These are phyloP conservation scores for Struthidea cinerea DNA, from an alignment of 2,113 vertebrate species.

Conservation along the genomic window DNA sequence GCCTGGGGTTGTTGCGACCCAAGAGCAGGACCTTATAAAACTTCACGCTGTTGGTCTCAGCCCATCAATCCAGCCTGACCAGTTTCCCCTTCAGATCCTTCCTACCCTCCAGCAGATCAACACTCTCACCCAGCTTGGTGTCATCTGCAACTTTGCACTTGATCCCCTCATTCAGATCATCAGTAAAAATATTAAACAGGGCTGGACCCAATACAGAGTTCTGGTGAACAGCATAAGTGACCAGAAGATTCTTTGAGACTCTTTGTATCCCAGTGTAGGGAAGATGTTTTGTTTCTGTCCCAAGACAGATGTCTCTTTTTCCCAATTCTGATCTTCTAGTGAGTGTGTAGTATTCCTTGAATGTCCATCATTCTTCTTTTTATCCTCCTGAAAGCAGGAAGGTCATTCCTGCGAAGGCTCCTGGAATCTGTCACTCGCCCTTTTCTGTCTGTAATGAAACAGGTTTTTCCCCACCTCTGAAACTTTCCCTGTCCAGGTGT, in stretches of 20 bases:
- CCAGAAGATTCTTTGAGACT: not conserved
- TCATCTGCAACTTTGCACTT: not conserved
- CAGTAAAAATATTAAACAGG: not conserved
- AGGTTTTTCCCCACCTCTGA: not conserved
- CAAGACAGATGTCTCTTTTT: not conserved
- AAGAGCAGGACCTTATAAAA: not conserved
- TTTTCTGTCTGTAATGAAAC: not conserved
- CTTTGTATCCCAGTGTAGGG: not conserved
- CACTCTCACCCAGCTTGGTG: rapidly evolving
- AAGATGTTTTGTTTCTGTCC: not conserved
- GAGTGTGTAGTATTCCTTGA: not conserved
- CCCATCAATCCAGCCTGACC: not conserved
- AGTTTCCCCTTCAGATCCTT: not conserved
- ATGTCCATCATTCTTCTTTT: not conserved
- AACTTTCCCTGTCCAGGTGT: not conserved
- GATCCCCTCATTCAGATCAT: not conserved
- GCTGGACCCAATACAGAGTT: not conserved
- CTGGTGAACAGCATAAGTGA: not conserved
- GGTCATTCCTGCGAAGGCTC: not conserved
- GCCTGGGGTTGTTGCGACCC: not conserved
- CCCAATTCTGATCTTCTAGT: not conserved
- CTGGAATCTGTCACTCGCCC: not conserved
- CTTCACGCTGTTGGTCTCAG: not conserved
- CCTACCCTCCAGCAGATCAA: not conserved
- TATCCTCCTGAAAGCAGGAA: not conserved